Evolutionary conservation across 2,797 vertebrate species (phyloP), one percentile per base, ranked within the genome.

Genomic region (Pangasius macronema): DNA sequence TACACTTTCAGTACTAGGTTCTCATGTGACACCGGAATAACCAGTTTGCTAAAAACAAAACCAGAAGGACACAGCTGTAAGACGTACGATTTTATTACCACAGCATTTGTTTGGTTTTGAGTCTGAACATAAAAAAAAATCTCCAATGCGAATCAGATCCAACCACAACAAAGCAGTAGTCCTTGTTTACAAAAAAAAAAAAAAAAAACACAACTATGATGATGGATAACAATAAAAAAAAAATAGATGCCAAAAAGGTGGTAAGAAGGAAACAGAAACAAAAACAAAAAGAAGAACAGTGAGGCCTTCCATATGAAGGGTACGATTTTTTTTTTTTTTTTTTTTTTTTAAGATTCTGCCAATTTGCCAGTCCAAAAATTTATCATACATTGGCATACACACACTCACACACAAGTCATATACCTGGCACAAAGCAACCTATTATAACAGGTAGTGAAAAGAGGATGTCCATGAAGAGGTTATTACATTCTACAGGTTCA

Each of bases 401-500:
- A 90, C 65, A 82, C 70, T 46, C 49, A 85, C 76, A 87, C 79
- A 89, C 53, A 87, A 36, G 30, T 57, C 30, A 55, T 53, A 57
- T 79, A 67, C 20, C 61, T 27, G 10, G 89, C 91, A 93, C 90
- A 89, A 90, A 91, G 90, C 92, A 89, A 94, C 92, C 90, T 94
- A 92, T n/a, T 27, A 61, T 61, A 81, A 81, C 55, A 36, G 75
- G 49, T 33, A 77, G 24, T 30, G n/a, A 77, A 8, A 94, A 87
- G 89, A 88, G 87, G 39, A 86, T 91, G 92, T 92, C 65, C 59
- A 84, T 67, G 61, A 73, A 68, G 91, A 90, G 93, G 89, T 81
- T 86, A 89, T 65, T 95, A 95, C 96, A 95, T 96, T 95, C 94
- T 93, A 94, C 90, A 93, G 88, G 89, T 92, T 93, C 93, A 94